A percentile compares a stretch with the other conserved stretches of the same genome.
phyloP scores from a whole-genome alignment of 2,888 invertebrate species.

The Drosophila falleni region DNA sequence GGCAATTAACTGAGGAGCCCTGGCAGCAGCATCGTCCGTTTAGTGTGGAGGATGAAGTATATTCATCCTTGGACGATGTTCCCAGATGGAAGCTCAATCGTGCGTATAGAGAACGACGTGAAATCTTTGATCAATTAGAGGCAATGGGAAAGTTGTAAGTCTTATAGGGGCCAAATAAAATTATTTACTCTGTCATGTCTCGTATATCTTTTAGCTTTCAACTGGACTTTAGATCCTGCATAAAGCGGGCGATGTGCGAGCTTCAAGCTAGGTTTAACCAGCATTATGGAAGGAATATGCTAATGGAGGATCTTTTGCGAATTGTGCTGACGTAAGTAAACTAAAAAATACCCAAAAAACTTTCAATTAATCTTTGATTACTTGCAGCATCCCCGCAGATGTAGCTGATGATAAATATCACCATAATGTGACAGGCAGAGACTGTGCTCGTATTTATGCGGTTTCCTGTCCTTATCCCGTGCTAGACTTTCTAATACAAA shows the following conservation, averaged over 20 bases:
- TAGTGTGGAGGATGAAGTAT: constrained; percentile 20
- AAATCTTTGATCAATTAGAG: constrained; percentile 70
- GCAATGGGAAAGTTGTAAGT: constrained; percentile 68
- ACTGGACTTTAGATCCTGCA: constrained; percentile 85
- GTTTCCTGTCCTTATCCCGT: constrained; percentile 64
- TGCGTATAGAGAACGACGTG: constrained; percentile 71
- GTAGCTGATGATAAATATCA: constrained; percentile 52
- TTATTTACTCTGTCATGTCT: background rate
- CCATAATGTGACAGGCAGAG: constrained; percentile 25
- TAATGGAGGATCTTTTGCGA: constrained; percentile 88
- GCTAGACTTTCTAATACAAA: constrained; percentile 51
- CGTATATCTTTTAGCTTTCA: constrained; percentile 50
- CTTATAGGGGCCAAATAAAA: background rate
- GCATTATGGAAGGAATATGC: constrained; percentile 86
- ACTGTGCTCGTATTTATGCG: constrained; percentile 54
- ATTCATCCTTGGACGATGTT: constrained; percentile 43
- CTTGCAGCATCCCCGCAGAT: constrained; percentile 54
- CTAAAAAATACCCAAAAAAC: background rate
- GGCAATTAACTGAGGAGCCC: constrained; percentile 31
- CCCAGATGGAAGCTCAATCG: constrained; percentile 61
- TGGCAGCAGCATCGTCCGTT: background rate
- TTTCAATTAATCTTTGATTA: background rate
- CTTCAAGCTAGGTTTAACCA: constrained; percentile 86
- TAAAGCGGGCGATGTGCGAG: constrained; percentile 89
- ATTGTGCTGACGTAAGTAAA: constrained; percentile 88